These are phyloP conservation scores for Hydropsyche tenuis DNA, from an alignment of 1,140 invertebrate species.

Conservation along the genomic window DNA sequence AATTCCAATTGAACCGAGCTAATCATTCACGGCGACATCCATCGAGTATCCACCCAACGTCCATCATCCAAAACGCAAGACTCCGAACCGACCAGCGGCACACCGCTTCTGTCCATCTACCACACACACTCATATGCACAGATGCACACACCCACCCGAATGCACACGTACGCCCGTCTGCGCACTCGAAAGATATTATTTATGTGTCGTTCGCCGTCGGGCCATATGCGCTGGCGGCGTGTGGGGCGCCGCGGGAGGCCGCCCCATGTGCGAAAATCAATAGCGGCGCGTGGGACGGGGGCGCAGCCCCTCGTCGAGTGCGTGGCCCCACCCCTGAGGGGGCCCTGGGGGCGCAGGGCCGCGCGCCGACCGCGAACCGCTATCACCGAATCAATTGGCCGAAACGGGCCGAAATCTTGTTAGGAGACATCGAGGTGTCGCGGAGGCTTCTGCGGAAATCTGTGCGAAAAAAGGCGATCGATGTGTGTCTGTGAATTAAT, in stretches of 20 bases:
- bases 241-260: conserved; percentile 33
- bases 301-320: conserved; percentile 19
- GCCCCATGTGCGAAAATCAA: conserved; percentile 40
- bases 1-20: no score
- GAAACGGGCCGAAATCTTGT: not conserved
- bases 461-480: no score
- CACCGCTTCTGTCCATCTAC: no score
- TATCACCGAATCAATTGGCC: conserved; percentile 1
- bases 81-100: no score
- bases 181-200: conserved; percentile 17
- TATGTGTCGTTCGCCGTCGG: conserved; percentile 28
- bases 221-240: conserved; percentile 33
- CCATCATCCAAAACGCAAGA: no score
- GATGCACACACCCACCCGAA: no score
- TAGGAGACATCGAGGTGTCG: no score
- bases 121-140: no score
- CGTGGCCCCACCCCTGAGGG: not conserved
- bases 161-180: not conserved
- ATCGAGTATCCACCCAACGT: no score
- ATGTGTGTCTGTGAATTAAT: not conserved
- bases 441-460: no score
- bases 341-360: not conserved
- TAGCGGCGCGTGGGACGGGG: conserved; percentile 16
- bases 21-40: no score
- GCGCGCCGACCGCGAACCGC: not conserved